Evolutionary conservation across 2,888 invertebrate genomes (phyloP).

Genomic region (Cataglyphis rosenhaueri): DNA sequence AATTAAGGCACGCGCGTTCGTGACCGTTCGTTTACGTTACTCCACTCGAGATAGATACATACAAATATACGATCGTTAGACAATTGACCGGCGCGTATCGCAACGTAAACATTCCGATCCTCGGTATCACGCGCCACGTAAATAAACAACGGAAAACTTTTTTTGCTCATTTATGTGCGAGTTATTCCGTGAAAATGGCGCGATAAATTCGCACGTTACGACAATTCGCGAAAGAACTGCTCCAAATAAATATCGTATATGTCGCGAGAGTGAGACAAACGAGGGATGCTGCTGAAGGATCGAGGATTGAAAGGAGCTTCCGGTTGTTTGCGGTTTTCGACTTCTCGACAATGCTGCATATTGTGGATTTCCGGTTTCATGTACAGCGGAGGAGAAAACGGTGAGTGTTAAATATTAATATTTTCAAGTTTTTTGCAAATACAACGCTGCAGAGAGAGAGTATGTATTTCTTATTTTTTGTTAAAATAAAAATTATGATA

Average conservation of each 20-base stretch:
- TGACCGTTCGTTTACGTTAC: slow-evolving; percentile 18
- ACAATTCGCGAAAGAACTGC: neutral
- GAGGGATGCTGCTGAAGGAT: neutral
- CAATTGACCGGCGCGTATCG: neutral
- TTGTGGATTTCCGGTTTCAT: neutral
- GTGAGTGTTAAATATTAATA: neutral
- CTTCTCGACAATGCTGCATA: neutral
- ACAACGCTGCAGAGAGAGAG: neutral
- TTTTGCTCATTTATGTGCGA: too few species aligned
- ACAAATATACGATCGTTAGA: slow-evolving; percentile 22
- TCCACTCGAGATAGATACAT: neutral
- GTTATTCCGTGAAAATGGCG: neutral
- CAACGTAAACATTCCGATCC: slow-evolving; percentile 5
- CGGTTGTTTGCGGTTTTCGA: neutral
- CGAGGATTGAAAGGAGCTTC: neutral
- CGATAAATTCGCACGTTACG: neutral
- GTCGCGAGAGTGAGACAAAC: slow-evolving; percentile 2
- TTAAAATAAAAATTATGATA: neutral
- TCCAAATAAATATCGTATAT: neutral
- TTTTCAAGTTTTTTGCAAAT: neutral
- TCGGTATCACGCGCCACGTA: neutral
- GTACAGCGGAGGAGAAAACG: neutral
- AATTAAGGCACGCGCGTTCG: slow-evolving; percentile 25
- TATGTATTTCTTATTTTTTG: neutral
- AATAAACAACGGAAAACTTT: neutral